Evolutionary conservation across 2,113 vertebrate genomes (phyloP).

Genomic region (Nibea coibor): DNA sequence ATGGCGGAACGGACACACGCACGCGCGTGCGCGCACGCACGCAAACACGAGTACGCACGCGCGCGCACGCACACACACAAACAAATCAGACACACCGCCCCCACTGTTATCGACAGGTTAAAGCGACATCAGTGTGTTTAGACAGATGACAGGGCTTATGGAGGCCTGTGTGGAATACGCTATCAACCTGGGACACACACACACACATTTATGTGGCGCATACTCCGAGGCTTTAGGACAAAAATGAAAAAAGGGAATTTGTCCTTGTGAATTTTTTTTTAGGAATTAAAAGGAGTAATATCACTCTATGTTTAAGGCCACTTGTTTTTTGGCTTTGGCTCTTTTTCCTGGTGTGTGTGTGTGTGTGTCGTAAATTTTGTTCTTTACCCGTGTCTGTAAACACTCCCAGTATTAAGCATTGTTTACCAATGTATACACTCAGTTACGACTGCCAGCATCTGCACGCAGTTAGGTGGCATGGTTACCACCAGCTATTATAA

Average conservation of each 20-base stretch:
- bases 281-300: constrained; percentile 19
- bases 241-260: constrained; percentile 34
- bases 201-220: constrained; percentile 44
- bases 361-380: constrained; percentile 4
- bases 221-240: constrained; percentile 34
- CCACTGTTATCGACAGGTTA: constrained; percentile 81
- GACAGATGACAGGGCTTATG: constrained; percentile 81
- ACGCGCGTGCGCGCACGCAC: constrained; percentile 3
- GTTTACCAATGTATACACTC: constrained; percentile 72
- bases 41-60: constrained; percentile 13
- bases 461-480: constrained; percentile 82
- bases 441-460: constrained; percentile 83
- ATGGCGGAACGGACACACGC: constrained; percentile 63
- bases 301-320: background rate
- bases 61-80: constrained; percentile 23
- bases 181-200: constrained; percentile 58
- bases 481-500: constrained; percentile 80
- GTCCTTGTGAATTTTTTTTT: constrained; percentile 34
- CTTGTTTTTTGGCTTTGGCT: background rate
- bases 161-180: constrained; percentile 76
- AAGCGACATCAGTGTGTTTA: constrained; percentile 82
- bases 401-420: constrained; percentile 64
- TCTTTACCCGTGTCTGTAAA: constrained; percentile 45
- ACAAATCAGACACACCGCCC: constrained; percentile 50
- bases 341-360: background rate